These are phyloP conservation scores for Ennomos erosarius DNA, from an alignment of 2,888 invertebrate genomes.

Conservation along the genomic window DNA sequence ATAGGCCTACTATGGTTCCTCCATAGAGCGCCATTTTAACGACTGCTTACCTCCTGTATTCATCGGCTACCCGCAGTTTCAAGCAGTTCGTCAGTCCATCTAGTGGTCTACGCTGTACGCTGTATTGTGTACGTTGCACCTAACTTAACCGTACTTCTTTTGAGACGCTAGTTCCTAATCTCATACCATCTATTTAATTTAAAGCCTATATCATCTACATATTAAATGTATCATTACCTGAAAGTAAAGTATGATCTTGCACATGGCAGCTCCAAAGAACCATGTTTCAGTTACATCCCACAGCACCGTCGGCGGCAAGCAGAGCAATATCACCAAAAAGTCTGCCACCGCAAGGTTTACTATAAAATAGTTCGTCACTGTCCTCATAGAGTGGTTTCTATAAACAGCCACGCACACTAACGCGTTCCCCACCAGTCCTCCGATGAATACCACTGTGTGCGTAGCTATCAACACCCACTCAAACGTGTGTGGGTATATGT, in stretches of 20 bases:
- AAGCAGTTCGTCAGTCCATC: too few relatives aligned
- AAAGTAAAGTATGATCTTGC: slow-evolving; percentile 94
- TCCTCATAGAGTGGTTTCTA: slow-evolving; percentile 94
- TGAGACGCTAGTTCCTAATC: too few relatives aligned
- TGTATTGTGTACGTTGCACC: too few relatives aligned
- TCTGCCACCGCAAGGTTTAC: slow-evolving; percentile 95
- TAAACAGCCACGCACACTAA: slow-evolving; percentile 95
- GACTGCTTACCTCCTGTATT: too few relatives aligned
- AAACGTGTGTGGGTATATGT: slow-evolving; percentile 88
- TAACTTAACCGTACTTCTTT: too few relatives aligned
- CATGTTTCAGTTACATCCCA: slow-evolving; percentile 98
- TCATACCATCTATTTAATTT: too few relatives aligned
- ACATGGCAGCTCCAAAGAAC: slow-evolving; percentile 93
- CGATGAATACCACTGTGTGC: slow-evolving; percentile 90
- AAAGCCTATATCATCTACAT: too few relatives aligned
- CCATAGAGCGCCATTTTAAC: too few relatives aligned
- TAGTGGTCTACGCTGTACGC: too few relatives aligned
- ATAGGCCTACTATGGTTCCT: too few relatives aligned
- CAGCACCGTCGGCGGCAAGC: slow-evolving; percentile 93
- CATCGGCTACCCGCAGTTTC: too few relatives aligned
- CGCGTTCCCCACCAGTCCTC: slow-evolving; percentile 94
- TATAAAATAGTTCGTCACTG: slow-evolving; percentile 97
- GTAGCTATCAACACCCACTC: slow-evolving; percentile 92
- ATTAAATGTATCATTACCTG: slow-evolving; percentile 86
- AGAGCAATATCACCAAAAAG: slow-evolving; percentile 94